Evolutionary conservation across 2,113 vertebrate species (phyloP).

Genomic region (Camelus dromedarius): DNA sequence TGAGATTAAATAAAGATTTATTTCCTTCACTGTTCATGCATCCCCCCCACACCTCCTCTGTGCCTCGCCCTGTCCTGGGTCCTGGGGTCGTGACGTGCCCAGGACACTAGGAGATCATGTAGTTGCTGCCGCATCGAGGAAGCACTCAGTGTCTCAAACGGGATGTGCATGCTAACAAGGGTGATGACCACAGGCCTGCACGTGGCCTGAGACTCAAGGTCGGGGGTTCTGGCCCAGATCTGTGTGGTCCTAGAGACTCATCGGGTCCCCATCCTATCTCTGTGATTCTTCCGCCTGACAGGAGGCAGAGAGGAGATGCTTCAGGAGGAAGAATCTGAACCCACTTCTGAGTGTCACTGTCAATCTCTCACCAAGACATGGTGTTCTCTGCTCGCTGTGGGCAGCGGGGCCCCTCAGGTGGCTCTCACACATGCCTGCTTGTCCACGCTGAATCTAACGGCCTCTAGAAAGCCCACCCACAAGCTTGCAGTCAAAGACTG

Average conservation of each 20-base stretch:
- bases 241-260: background rate
- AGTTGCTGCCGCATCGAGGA: background rate
- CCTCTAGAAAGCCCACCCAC: conserved; percentile 75
- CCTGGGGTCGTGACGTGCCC: background rate
- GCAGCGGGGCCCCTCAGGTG: too few species aligned
- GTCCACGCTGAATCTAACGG: conserved; percentile 59
- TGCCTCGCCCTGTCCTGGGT: too few species aligned
- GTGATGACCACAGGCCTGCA: fast-evolving
- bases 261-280: fast-evolving
- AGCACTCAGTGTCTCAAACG: fast-evolving
- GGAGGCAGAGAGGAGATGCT: too few species aligned
- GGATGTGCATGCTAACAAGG: background rate
- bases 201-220: fast-evolving
- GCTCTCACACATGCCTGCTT: background rate
- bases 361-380: background rate
- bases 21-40: background rate
- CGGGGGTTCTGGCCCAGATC: background rate
- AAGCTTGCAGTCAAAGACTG: conserved; percentile 74
- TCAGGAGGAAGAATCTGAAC: background rate
- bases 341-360: too few species aligned
- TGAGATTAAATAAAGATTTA: background rate
- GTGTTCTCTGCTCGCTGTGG: too few species aligned
- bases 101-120: too few species aligned
- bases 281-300: background rate
- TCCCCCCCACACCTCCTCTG: background rate